Conservation (phyloP, 2,888 invertebrate species). For the Catocala sponsa region DNA sequence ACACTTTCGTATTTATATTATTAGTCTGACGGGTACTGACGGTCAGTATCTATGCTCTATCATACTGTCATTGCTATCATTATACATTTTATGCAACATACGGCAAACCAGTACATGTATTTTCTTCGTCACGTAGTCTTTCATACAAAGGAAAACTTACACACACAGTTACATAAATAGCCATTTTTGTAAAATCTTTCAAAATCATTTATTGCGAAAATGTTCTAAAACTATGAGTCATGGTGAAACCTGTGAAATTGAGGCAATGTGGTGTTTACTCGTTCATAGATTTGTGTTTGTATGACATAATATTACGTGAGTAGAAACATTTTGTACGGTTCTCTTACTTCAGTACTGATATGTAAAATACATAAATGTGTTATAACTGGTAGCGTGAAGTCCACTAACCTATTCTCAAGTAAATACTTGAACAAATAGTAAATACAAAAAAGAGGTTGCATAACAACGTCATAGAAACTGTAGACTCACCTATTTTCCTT, state of each 20-base stretch:
- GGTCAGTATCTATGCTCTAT: no score
- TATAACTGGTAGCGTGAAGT: neutral
- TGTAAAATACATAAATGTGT: constrained; percentile 3
- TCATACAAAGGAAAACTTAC: neutral
- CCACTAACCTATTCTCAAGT: no score
- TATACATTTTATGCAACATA: no score
- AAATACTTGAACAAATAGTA: no score
- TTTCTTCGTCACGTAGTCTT: neutral
- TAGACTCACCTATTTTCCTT: no score
- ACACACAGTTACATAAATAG: neutral
- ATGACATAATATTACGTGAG: constrained; percentile 22
- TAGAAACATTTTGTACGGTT: constrained; percentile 17
- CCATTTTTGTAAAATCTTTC: constrained; percentile 11
- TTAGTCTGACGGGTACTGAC: no score
- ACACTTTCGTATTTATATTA: no score
- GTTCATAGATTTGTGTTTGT: constrained; percentile 6
- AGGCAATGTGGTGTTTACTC: constrained; percentile 9
- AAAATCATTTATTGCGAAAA: constrained; percentile 30
- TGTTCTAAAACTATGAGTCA: constrained; percentile 27
- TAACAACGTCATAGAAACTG: no score
- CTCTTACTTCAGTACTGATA: neutral
- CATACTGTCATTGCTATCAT: no score
- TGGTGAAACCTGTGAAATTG: constrained; percentile 33
- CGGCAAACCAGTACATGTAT: neutral
- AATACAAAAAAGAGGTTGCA: no score